A percentile compares a stretch with the other conserved stretches of the same genome.
Conservation (phyloP, 2,888 invertebrate species). For the Panopea generosa region DNA sequence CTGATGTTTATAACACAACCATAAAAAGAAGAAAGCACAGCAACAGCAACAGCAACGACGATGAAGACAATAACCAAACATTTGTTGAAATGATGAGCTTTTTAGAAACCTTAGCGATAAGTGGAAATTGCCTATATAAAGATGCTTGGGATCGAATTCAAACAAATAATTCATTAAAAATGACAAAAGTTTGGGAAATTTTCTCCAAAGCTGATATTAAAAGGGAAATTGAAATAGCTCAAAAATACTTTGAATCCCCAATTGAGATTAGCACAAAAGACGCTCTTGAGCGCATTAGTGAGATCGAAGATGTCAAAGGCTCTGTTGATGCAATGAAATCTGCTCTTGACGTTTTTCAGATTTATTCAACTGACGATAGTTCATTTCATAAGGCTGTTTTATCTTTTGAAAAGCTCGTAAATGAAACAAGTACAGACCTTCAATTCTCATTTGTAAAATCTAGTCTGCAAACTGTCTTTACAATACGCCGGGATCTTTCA, state of each 20-base stretch:
- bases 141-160: slow-evolving; percentile 2
- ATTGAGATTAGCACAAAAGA: background rate
- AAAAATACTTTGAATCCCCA: background rate
- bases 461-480: slow-evolving; percentile 33
- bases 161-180: no score
- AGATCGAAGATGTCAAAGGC: slow-evolving; percentile 9
- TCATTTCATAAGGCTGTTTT: slow-evolving; percentile 40
- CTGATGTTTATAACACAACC: background rate
- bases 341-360: slow-evolving; percentile 15
- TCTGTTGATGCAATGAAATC: slow-evolving; percentile 16
- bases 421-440: slow-evolving; percentile 8
- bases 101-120: background rate
- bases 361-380: slow-evolving; percentile 16
- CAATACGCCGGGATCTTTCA: slow-evolving; percentile 22
- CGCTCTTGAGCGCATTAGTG: background rate
- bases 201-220: background rate
- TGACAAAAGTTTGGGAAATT: no score
- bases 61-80: no score
- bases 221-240: background rate
- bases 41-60: no score
- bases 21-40: no score
- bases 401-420: slow-evolving; percentile 34
- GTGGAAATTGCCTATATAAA: slow-evolving; percentile 1
- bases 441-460: slow-evolving; percentile 34
- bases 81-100: no score